phyloP scores from a whole-genome alignment of 2,113 vertebrate genomes.

The Paratilapia polleni region DNA sequence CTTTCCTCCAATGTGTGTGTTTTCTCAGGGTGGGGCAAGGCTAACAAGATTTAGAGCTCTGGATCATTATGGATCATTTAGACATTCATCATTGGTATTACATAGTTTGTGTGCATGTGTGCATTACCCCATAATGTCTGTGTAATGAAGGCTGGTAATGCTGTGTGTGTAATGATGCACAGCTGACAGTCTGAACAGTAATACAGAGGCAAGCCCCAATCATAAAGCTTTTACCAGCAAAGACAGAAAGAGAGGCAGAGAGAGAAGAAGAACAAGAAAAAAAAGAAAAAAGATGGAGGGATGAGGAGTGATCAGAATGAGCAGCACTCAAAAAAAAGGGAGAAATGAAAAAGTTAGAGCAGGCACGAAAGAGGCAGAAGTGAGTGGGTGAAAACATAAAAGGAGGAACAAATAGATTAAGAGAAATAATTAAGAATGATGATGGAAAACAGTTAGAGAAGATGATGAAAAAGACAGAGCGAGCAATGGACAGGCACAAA shows the following conservation, averaged over 20 bases:
- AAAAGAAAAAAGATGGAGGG: not conserved
- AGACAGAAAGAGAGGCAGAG: not conserved
- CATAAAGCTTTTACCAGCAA: slow-evolving; percentile 41
- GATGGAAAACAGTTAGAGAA: slow-evolving; percentile 34
- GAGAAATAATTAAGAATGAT: slow-evolving; percentile 67
- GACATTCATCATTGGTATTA: slow-evolving; percentile 43
- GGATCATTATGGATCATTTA: slow-evolving; percentile 50
- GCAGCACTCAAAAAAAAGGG: not conserved
- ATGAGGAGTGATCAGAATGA: slow-evolving; percentile 1
- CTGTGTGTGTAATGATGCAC: slow-evolving; percentile 29
- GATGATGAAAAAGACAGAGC: slow-evolving; percentile 43
- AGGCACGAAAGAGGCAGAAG: not conserved
- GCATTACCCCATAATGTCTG: slow-evolving; percentile 11
- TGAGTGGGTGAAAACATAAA: slow-evolving; percentile 31
- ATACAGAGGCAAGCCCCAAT: slow-evolving; percentile 25
- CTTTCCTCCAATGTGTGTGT: not conserved
- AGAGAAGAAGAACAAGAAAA: not conserved
- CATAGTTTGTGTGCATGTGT: not conserved
- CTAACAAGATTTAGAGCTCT: slow-evolving; percentile 32
- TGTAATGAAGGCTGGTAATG: slow-evolving; percentile 14
- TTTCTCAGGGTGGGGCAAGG: slow-evolving; percentile 10
- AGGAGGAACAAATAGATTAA: slow-evolving; percentile 43
- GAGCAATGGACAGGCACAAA: slow-evolving; percentile 40
- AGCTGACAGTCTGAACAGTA: slow-evolving; percentile 10
- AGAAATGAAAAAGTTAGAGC: slow-evolving; percentile 1